Evolutionary conservation across 35 echinoderm and acorn worm species (phyloP).

Genomic region (Stichopus chloronotus): DNA sequence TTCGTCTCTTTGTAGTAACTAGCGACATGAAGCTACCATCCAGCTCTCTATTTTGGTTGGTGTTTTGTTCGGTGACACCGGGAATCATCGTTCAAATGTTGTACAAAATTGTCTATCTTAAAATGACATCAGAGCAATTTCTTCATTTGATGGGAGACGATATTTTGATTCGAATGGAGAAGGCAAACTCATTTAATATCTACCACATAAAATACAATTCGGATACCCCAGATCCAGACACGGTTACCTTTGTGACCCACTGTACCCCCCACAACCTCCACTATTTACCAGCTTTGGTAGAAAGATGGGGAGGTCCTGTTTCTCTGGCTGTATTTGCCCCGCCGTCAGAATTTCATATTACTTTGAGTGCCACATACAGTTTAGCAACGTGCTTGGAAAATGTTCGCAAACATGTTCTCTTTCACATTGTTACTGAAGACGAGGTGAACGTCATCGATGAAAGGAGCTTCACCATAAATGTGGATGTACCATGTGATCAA

Average conservation of each 20-base stretch:
- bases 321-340: neutral
- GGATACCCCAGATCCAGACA: neutral
- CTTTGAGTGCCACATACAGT: neutral
- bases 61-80: too few relatives aligned
- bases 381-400: neutral
- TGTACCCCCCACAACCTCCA: neutral
- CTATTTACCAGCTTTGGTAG: neutral
- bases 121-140: neutral
- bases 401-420: too few relatives aligned
- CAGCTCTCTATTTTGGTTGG: too few relatives aligned
- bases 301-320: too few relatives aligned
- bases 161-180: neutral
- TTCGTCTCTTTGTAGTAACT: too few relatives aligned
- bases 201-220: neutral
- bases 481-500: slow-evolving; percentile 18
- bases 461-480: too few relatives aligned
- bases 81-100: neutral
- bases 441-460: too few relatives aligned
- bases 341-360: neutral
- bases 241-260: neutral
- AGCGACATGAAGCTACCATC: too few relatives aligned
- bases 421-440: too few relatives aligned
- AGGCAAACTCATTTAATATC: neutral
- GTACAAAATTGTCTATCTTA: too few relatives aligned
- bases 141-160: neutral